Base-by-base conservation (phyloP, 1,140 invertebrate species). In the Oedothorax gibbosus region DNA sequence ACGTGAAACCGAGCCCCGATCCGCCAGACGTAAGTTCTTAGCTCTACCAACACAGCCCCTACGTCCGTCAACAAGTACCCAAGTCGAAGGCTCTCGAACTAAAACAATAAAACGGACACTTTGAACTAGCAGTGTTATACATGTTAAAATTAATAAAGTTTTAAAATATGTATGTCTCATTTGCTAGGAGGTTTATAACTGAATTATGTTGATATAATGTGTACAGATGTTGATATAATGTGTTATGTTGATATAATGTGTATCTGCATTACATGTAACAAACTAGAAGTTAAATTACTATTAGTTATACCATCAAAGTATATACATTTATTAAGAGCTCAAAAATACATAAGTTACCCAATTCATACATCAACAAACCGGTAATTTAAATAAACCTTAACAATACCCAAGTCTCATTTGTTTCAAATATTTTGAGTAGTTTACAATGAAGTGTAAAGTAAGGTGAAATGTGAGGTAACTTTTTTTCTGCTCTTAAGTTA, bases 81-180 rank as follows among this genome's bases (percentile, higher is more conserved):
- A 66, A 87, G 65, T 35, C 78, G 81, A n/a, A 87, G 54, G 51
- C 79, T 87, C 35, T 82, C 72, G 53, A 87, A 87, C 86, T 87
- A 65, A 11, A 84, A 68, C 21, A 81, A 56, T 57, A 49, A 51
- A 78, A 65, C 20, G 12, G 12, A 15, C 57, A 15, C 57, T 2
- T 35, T 15, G 18, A 62, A 18, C 57, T 15, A 6, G 18, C 6
- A 62, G 57, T 62, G 1, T 18, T 62, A 62, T 18, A 2, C 6
- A 35, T 66, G 0, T 7, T 2, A 9, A 0, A 66, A 66, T 66
- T 6, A 4, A n/a, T 12, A 66, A 9, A 20, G 7, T 66, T 66
- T 66, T n/a, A 66, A 20, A 66, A 12, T 5, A 18, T 66, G 21
- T 66, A 21, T n/a, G n/a, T 3, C 3, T 11, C 18, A 11, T 66